phyloP scores from a whole-genome alignment of 2,113 vertebrate species.

The Epinephelus cyanopodus region DNA sequence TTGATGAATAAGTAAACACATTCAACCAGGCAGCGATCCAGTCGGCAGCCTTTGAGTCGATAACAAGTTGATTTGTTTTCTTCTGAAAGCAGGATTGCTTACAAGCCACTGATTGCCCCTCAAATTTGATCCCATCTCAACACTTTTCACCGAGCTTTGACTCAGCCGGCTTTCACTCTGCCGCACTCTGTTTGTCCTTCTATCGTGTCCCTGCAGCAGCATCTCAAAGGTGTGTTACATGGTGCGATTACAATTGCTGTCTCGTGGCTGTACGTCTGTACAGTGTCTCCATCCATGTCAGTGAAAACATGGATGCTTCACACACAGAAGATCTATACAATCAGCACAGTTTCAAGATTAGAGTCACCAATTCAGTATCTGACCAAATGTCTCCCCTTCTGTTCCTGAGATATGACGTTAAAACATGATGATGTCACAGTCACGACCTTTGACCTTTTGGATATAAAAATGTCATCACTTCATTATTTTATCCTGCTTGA shows the following conservation, averaged over 20 bases:
- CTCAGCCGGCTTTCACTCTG: neutral
- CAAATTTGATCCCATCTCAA: constrained; percentile 70
- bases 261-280: no score
- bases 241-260: constrained; percentile 32
- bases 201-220: neutral
- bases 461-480: no score
- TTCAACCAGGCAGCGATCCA: constrained; percentile 63
- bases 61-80: constrained; percentile 78
- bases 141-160: constrained; percentile 42
- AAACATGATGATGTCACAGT: no score
- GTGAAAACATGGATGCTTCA: no score
- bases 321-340: no score
- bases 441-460: no score
- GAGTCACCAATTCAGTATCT: no score
- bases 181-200: constrained; percentile 3
- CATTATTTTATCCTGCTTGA: no score
- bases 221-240: constrained; percentile 49
- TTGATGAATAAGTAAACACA: constrained; percentile 82
- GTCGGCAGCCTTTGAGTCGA: constrained; percentile 59
- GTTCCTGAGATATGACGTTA: no score
- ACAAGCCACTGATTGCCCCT: constrained; percentile 68
- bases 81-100: constrained; percentile 69
- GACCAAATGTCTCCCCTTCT: no score
- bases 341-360: no score
- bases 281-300: no score